Evolutionary conservation across 2,888 invertebrate genomes (phyloP), one percentile per base, ranked within the genome.

Genomic region (Pinctada fucata): DNA sequence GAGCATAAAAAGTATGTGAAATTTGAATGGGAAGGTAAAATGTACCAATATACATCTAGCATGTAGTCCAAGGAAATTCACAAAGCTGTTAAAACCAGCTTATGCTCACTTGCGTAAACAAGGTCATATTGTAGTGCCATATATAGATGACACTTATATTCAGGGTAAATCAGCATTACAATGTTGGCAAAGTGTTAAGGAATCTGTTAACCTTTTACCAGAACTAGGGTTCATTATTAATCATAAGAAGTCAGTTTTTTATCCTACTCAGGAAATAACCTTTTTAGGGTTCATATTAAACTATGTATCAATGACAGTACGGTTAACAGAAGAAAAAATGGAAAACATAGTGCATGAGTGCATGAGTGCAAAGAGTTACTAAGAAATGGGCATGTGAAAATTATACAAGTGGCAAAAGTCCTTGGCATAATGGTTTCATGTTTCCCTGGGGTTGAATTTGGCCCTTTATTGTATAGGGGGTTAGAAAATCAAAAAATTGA

Each of bases 131-230:
- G 69, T 52, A 58, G 50, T 65, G 2, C 76, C 70, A 3, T 83
- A 82, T 63, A 80, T 83, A 69, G 82, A 83, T 80, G 83, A 83
- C 49, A 75, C 49, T 48, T 66, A 70, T 6, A 8, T 81, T 3
- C 4, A 10, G 13, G 78, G 65, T 13, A 66, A 58, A 3, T 70
- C 72, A 10, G 58, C n/a, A 2, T 67, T 63, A 10, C 49, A 63
- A 47, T 78, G 76, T 58, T 31, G 31, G 2, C n/a, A n/a, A 8
- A 76, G 75, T 48, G 47, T 79, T 3, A 4, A 8, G 3, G 71
- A 52, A 8, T 77, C 71, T 4, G 49, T 76, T 5, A 31, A 64
- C 0, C 45, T 75, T 48, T 64, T 84, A 47, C 75, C 73, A 4
- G 48, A 70, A n/a, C 31, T 81, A 8, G 81, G 81, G 4, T 81